These are phyloP conservation scores for Alethe diademata DNA, from an alignment of 2,113 vertebrate species.

Conservation along the genomic window DNA sequence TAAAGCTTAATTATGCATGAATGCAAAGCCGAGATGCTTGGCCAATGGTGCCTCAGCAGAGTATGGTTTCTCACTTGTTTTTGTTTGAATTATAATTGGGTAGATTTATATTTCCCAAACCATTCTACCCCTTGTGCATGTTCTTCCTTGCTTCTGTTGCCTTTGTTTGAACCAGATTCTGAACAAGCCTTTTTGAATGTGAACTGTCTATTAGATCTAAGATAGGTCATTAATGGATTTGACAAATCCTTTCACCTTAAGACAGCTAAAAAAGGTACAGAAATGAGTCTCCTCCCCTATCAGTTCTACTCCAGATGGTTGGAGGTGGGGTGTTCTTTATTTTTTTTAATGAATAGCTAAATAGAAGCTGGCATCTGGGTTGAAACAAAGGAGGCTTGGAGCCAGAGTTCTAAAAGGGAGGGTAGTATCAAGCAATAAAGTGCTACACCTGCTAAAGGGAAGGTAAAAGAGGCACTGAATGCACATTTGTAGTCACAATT, in stretches of 20 bases:
- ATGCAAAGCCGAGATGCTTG: conserved; percentile 73
- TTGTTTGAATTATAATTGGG: conserved; percentile 73
- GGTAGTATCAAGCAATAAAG: conserved; percentile 43
- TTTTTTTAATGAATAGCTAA: conserved; percentile 66
- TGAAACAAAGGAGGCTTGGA: conserved; percentile 75
- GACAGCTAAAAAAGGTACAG: conserved; percentile 65
- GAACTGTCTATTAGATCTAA: conserved; percentile 59
- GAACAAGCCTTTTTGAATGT: conserved; percentile 40
- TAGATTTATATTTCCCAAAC: conserved; percentile 71
- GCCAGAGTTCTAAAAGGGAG: conserved; percentile 63
- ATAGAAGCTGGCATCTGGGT: conserved; percentile 68
- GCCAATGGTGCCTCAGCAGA: conserved; percentile 62
- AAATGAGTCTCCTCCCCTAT: conserved; percentile 57
- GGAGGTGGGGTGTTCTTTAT: background rate
- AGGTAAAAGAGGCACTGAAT: conserved; percentile 53
- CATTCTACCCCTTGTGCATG: conserved; percentile 11
- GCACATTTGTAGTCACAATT: conserved; percentile 22
- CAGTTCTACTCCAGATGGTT: conserved; percentile 74
- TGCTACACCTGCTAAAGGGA: conserved; percentile 67
- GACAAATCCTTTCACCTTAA: conserved; percentile 73
- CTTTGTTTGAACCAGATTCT: conserved; percentile 53
- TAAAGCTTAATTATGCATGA: conserved; percentile 79
- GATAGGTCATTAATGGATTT: conserved; percentile 63
- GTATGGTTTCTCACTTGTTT: conserved; percentile 67
- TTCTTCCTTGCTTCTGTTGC: conserved; percentile 32